These are phyloP conservation scores for Drymonia ruficornis DNA, from an alignment of 2,888 invertebrate genomes.

Conservation along the genomic window DNA sequence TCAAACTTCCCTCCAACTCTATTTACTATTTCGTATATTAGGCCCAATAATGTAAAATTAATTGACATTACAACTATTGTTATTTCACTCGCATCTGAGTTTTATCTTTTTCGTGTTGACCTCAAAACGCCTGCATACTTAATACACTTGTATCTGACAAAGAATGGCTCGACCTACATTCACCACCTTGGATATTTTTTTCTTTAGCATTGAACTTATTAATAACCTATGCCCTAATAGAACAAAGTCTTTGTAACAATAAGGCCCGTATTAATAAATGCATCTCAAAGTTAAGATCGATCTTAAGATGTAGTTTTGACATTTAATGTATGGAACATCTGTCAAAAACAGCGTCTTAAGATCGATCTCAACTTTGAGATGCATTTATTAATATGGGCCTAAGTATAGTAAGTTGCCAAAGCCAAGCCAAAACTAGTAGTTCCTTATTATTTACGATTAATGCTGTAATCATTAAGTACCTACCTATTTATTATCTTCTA, in stretches of 20 bases:
- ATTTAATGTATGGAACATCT: too few species aligned
- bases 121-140: conserved; percentile 53
- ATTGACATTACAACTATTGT: background rate
- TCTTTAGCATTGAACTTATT: conserved; percentile 40
- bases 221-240: conserved; percentile 17
- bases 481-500: background rate
- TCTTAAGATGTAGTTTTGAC: too few species aligned
- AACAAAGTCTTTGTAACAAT: background rate
- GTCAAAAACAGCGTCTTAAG: too few species aligned
- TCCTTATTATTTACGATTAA: too few species aligned
- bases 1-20: background rate
- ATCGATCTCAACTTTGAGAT: too few species aligned
- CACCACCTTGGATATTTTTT: conserved; percentile 43
- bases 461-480: too few species aligned
- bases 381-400: too few species aligned
- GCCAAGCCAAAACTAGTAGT: too few species aligned
- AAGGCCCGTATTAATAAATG: too few species aligned
- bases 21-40: background rate
- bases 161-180: conserved; percentile 60
- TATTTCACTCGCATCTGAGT: conserved; percentile 7
- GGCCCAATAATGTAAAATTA: background rate
- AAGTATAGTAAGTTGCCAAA: too few species aligned
- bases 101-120: conserved; percentile 43
- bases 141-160: conserved; percentile 49
- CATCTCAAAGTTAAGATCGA: too few species aligned